These are phyloP conservation scores for Casuarius casuarius DNA, from an alignment of 2,113 vertebrate species.

Conservation along the genomic window DNA sequence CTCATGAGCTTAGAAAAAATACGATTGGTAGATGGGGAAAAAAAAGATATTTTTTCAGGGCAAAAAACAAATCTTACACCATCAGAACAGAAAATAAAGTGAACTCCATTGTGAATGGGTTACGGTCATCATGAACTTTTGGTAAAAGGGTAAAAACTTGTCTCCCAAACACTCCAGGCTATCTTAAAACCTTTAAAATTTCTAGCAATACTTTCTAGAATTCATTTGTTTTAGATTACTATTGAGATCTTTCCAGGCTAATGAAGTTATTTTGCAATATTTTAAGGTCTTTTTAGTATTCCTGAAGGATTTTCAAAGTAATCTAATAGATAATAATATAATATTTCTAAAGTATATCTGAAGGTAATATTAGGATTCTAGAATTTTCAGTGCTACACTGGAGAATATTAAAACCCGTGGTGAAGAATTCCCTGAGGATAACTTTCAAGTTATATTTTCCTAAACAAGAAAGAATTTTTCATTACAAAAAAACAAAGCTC, in stretches of 20 bases:
- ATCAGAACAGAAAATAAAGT: neutral
- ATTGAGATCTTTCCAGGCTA: neutral
- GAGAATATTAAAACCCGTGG: slow-evolving; percentile 12
- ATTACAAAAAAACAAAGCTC: slow-evolving; percentile 11
- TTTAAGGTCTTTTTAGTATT: neutral
- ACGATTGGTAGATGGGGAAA: neutral
- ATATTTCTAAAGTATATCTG: neutral
- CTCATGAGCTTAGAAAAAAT: neutral
- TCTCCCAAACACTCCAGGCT: neutral
- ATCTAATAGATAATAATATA: neutral
- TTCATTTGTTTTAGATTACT: neutral
- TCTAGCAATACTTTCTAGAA: neutral
- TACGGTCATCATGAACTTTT: neutral
- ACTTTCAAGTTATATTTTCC: slow-evolving; percentile 3
- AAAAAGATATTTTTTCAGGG: neutral
- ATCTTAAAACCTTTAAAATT: neutral
- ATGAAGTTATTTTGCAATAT: slow-evolving; percentile 23
- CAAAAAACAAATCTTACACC: neutral
- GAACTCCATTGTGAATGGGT: neutral
- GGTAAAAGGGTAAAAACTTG: neutral
- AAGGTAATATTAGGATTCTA: neutral
- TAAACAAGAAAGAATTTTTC: neutral
- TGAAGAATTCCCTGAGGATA: slow-evolving; percentile 3
- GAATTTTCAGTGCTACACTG: slow-evolving; percentile 33
- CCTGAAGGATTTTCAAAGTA: neutral